Evolutionary conservation across 2,113 vertebrate genomes (phyloP), one percentile per base, ranked within the genome.

Genomic region (Formicarius rufipectus): DNA sequence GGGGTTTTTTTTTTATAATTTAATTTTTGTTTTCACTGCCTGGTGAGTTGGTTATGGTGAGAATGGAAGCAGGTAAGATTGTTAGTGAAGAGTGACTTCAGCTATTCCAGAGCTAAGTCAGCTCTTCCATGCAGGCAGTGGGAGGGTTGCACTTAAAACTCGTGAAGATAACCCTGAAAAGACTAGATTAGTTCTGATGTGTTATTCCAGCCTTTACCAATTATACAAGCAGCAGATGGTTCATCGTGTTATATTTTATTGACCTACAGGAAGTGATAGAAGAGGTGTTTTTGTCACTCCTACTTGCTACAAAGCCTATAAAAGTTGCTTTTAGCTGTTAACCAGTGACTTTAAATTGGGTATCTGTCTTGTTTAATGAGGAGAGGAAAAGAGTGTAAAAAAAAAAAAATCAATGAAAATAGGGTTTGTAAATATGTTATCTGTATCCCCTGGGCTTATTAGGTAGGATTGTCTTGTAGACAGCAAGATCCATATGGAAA

Each of bases 241-340:
- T 96, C 95, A 77, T 87, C 62, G 8, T 80, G 92, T 96, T 88
- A 83, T 74, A 80, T 96, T 95, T 96, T 96, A 86, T 80, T 96
- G 93, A 97, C 92, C 85, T 94, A 81, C 28, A 93, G 82, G 60
- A 96, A 92, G 85, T 84, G 75, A 90, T 85, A 64, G 76, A 94
- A 95, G 79, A 94, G 85, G 92, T 94, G 83, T 88, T 95, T 95
- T 93, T 96, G 88, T 96, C 95, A 90, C 90, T 94, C 86, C 85
- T 84, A 92, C 85, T 92, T 94, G 87, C 79, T 87, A 81, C 73
- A 89, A 85, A 97, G 81, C 85, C 56, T 84, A 63, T 58, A 78
- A 85, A 95, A 94, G 55, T 93, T 94, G 72, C 40, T 88, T 96
- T 93, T 81, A 89, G 66, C 52, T 93, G 85, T 86, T 93, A 93